Conservation (phyloP, 1,140 invertebrate genomes). For the Carcinoscorpius rotundicauda region DNA sequence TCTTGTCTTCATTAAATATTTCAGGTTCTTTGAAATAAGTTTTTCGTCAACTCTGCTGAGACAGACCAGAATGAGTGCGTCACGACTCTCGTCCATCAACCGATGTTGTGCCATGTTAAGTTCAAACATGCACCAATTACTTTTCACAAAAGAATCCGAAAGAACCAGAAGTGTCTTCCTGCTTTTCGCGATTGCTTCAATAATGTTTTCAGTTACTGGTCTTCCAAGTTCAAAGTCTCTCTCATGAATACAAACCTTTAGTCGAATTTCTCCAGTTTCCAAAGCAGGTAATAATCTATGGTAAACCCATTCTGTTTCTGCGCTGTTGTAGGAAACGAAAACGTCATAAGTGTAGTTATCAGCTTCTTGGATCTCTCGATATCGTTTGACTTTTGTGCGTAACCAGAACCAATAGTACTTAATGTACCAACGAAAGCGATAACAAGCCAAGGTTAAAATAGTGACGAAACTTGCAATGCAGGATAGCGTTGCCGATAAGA, state of each 20-base stretch:
- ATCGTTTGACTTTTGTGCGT: conserved; percentile 25
- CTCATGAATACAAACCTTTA: conserved; percentile 49
- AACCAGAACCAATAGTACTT: conserved; percentile 42
- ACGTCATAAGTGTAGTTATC: conserved; percentile 44
- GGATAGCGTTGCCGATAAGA: conserved; percentile 22
- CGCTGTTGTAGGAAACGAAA: conserved; percentile 50
- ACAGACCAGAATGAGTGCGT: conserved; percentile 46
- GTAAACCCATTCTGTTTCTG: conserved; percentile 46
- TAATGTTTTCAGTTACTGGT: conserved; percentile 46
- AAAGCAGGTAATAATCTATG: conserved; percentile 40
- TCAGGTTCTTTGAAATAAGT: conserved; percentile 43
- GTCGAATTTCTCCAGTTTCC: conserved; percentile 40
- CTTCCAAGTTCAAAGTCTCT: conserved; percentile 50
- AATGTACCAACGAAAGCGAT: conserved; percentile 35
- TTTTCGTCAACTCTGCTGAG: conserved; percentile 40
- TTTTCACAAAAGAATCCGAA: conserved; percentile 47
- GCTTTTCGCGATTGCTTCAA: conserved; percentile 44
- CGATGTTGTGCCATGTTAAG: conserved; percentile 42
- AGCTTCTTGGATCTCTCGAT: conserved; percentile 1
- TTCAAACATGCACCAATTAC: conserved; percentile 66
- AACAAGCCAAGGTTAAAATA: conserved; percentile 25
- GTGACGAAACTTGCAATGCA: conserved; percentile 14
- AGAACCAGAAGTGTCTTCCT: conserved; percentile 48
- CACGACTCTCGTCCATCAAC: conserved; percentile 35
- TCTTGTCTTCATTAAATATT: conserved; percentile 46